Base-by-base conservation (phyloP, 2,888 invertebrate species). In the Cistogaster globosa region DNA sequence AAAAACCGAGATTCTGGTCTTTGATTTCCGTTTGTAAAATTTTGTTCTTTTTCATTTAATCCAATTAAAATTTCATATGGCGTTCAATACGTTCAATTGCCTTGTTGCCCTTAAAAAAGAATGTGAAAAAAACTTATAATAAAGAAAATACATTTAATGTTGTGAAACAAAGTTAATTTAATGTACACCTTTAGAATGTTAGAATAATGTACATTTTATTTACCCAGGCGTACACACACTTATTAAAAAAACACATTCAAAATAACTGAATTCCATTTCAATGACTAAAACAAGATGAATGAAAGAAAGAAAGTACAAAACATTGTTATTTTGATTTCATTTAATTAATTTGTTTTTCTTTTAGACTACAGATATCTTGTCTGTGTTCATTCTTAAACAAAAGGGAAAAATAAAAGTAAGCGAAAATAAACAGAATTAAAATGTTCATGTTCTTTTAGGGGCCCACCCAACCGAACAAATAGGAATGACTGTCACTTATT, bases 281-380 rank as follows among this genome's bases (percentile, higher is more conserved):
- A 55, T 63, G 55, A 36, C 45, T 78, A 20, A 51, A 68, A 60
- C 26, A 42, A 68, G 42, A 62, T 55, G 45, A 62, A 55, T 12
- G 62, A 20, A 62, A 42, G n/a, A 68, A 78, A 78, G 38, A 69
- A 63, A 62, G 53, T 69, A 32, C 63, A 42, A 71, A 55, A 53
- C 60, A 75, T 82, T 75, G 74, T 75, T 75, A 82, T 82, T 85
- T 85, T 82, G 85, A 82, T 82, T 85, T 85, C 78, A 82, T 82
- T 85, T 82, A 82, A 85, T 85, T 85, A 82, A 85, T 82, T 82
- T 85, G 82, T 82, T 84, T 84, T 84, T 60, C 63, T 71, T 71
- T 76, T 71, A 32, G 38, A 26, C 42, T 18, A 32, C 22, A 65
- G 36, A 57, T 63, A 69, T 75, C 26, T 36, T 48, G 36, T 36